Evolutionary conservation across 2,888 invertebrate species (phyloP).

Genomic region (Pemphredon lugubris): DNA sequence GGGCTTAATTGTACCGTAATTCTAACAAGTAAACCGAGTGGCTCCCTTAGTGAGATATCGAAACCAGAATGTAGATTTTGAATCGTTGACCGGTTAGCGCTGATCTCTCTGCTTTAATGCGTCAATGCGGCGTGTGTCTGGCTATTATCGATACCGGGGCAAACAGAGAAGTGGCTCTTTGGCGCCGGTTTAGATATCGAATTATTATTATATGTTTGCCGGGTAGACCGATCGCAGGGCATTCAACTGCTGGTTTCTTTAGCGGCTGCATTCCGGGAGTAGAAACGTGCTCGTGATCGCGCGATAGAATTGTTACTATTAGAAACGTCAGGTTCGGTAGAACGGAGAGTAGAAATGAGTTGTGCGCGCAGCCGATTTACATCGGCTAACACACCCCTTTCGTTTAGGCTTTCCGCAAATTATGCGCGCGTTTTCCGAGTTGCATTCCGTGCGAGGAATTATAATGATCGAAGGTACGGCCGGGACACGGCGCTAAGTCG

Average conservation of each 20-base stretch:
- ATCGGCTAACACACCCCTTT: neutral
- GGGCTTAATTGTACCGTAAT: slow-evolving; percentile 1
- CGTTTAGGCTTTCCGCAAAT: neutral
- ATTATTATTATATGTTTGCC: slow-evolving; percentile 30
- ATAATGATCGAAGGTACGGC: no score
- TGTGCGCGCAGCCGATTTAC: no score
- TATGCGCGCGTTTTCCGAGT: neutral
- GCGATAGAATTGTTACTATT: slow-evolving; percentile 3
- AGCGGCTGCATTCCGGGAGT: slow-evolving; percentile 36
- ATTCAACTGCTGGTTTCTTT: slow-evolving; percentile 29
- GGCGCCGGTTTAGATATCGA: slow-evolving; percentile 48
- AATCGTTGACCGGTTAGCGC: no score
- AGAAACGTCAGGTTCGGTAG: neutral
- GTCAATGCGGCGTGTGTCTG: no score
- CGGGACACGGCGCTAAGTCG: no score
- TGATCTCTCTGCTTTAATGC: no score
- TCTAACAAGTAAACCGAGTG: no score
- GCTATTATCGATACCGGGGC: slow-evolving; percentile 2
- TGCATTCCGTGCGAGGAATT: neutral
- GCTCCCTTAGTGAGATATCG: no score
- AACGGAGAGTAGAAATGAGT: neutral
- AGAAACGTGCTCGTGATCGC: slow-evolving; percentile 25
- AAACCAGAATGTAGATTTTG: no score
- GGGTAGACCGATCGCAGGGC: slow-evolving; percentile 13
- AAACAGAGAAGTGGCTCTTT: slow-evolving; percentile 26